Conservation (phyloP, 37 sponge, comb jelly and placozoan genomes). For the Crambe crambe region DNA sequence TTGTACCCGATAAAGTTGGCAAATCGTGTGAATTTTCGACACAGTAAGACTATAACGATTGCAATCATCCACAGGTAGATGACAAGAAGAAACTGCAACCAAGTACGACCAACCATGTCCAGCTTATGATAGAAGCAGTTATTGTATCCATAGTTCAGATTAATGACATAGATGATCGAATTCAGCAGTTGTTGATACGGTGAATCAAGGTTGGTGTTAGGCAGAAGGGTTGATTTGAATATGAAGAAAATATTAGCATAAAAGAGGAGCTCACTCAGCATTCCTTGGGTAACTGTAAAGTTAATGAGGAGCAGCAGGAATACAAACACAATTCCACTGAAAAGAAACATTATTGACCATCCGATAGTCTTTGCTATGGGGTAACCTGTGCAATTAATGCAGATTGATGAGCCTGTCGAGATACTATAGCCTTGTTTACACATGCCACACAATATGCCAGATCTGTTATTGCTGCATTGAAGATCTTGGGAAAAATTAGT, state of each 20-base stretch:
- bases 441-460: slow-evolving; percentile 7
- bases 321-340: neutral
- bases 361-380: neutral
- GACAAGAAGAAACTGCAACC: neutral
- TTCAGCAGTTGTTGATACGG: neutral
- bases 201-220: neutral
- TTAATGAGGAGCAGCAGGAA: neutral
- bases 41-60: neutral
- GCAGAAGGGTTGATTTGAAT: neutral
- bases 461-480: neutral
- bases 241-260: neutral
- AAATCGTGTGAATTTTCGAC: neutral
- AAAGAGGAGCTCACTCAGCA: slow-evolving; percentile 15
- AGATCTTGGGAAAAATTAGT: neutral
- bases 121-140: slow-evolving; percentile 19
- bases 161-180: neutral
- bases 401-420: neutral
- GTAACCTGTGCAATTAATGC: neutral
- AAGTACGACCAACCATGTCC: neutral
- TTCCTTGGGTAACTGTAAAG: slow-evolving; percentile 17
- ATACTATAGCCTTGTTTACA: neutral
- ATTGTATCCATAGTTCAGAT: neutral
- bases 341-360: neutral
- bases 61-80: neutral
- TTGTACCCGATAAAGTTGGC: neutral